Base-by-base conservation (phyloP, 1,140 invertebrate species). In the Drosophila pandora region DNA sequence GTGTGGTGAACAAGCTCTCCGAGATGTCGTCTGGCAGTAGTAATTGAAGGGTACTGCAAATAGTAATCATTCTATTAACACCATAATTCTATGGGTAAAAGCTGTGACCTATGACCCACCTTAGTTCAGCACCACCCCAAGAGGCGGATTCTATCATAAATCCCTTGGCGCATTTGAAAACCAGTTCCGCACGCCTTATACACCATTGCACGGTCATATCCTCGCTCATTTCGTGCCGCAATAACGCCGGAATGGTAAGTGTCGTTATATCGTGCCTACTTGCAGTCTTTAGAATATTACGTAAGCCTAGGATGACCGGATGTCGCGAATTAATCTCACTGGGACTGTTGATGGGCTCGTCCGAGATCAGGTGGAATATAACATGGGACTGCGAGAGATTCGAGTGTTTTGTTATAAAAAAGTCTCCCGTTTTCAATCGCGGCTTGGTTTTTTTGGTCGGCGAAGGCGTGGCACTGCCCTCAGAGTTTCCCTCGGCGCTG, bases 141-240 rank as follows among this genome's bases (percentile, higher is more conserved):
- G 96, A 97, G 5, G 97, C 95, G 94, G 98, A 98, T 93, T 99
- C 98, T 91, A 99, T 99, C 97, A 99, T 98, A 92, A 99, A 99
- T 0, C 98, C 99, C 94, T 99, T 99, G 17, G 99, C 96, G 93
- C 98, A 99, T 93, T 99, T 99, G 83, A 99, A 98, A 61, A 99
- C 96, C 62, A 99, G 92, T 92, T 99, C 99, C 0, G 98, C 98
- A 79, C 99, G 92, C 90, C 97, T 97, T 76, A 97, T 94, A 92
- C 98, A 99, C 98, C 98, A 99, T 17, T 95, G 95, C 39, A 98
- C 96, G 3, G 98, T 99, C 97, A 99, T 99, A 84, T 98, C 97
- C 96, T 99, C 97, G n/a, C 96, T 95, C 94, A 99, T 96, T 93
- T 98, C 97, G 92, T 99, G 97, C 2, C 96, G 94, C 34, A 99